These are phyloP conservation scores for Danio albolineatus DNA, from an alignment of 2,797 vertebrate genomes.

Conservation along the genomic window DNA sequence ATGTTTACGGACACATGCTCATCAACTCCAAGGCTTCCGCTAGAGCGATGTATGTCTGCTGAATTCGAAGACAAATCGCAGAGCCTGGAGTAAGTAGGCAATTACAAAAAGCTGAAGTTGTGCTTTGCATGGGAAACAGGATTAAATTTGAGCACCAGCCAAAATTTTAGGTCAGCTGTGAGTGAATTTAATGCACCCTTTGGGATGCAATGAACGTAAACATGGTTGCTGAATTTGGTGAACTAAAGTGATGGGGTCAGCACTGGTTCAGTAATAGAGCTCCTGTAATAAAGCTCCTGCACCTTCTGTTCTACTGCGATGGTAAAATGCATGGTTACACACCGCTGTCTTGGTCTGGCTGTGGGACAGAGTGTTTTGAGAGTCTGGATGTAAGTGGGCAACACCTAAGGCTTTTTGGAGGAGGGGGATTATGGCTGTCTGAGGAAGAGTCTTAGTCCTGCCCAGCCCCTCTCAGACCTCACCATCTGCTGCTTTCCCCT, in stretches of 20 bases:
- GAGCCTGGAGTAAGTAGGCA: conserved; percentile 62
- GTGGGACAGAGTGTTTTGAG: conserved; percentile 61
- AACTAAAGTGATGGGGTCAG: not conserved
- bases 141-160: conserved; percentile 60
- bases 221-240: conserved; percentile 1
- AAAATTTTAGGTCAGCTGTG: conserved; percentile 60
- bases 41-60: conserved; percentile 48
- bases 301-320: conserved; percentile 4
- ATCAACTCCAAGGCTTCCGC: conserved; percentile 51
- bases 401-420: conserved; percentile 46
- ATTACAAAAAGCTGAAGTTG: conserved; percentile 65
- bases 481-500: conserved; percentile 65
- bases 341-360: conserved; percentile 61
- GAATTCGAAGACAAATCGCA: conserved; percentile 57
- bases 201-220: conserved; percentile 9
- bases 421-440: conserved; percentile 52
- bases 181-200: conserved; percentile 46
- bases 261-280: conserved; percentile 8
- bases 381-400: conserved; percentile 58
- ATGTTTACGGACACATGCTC: conserved; percentile 38
- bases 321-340: conserved; percentile 52
- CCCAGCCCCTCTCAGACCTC: conserved; percentile 50
- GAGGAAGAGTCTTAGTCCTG: conserved; percentile 50
- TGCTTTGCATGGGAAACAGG: conserved; percentile 62
- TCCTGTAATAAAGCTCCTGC: conserved; percentile 6